phyloP scores from a whole-genome alignment of 2,113 vertebrate species.

The Pavo muticus region DNA sequence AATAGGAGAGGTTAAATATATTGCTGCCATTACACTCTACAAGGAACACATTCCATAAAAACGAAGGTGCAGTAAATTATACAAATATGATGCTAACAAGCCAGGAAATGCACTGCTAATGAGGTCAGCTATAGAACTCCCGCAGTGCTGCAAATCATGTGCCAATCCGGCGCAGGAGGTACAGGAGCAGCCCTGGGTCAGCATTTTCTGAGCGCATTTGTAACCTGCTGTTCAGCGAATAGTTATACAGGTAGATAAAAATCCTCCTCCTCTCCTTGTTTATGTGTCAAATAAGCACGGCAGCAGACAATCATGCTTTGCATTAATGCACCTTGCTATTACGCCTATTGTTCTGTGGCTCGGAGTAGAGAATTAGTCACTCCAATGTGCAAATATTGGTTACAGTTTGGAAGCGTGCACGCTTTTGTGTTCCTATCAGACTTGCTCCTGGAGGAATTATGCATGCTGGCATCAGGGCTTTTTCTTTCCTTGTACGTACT shows the following conservation, averaged over 20 bases:
- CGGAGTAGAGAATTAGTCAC: slow-evolving; percentile 74
- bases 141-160: slow-evolving; percentile 88
- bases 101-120: slow-evolving; percentile 94
- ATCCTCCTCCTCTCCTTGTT: slow-evolving; percentile 68
- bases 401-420: slow-evolving; percentile 65
- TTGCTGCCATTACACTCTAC: slow-evolving; percentile 96
- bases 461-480: slow-evolving; percentile 60
- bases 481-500: neutral
- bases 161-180: slow-evolving; percentile 79
- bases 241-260: slow-evolving; percentile 78
- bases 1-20: slow-evolving; percentile 96
- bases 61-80: slow-evolving; percentile 97
- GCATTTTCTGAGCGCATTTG: slow-evolving; percentile 79
- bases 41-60: slow-evolving; percentile 98
- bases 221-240: slow-evolving; percentile 76
- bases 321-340: slow-evolving; percentile 62
- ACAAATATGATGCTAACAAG: slow-evolving; percentile 95
- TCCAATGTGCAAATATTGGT: slow-evolving; percentile 82
- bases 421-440: slow-evolving; percentile 74
- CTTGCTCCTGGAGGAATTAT: slow-evolving; percentile 75
- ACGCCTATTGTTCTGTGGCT: slow-evolving; percentile 74
- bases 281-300: slow-evolving; percentile 72
- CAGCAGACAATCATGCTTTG: slow-evolving; percentile 56
- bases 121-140: slow-evolving; percentile 90
- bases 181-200: slow-evolving; percentile 78